Conservation (phyloP, 2,888 invertebrate genomes). For the Eupithecia dodoneata region DNA sequence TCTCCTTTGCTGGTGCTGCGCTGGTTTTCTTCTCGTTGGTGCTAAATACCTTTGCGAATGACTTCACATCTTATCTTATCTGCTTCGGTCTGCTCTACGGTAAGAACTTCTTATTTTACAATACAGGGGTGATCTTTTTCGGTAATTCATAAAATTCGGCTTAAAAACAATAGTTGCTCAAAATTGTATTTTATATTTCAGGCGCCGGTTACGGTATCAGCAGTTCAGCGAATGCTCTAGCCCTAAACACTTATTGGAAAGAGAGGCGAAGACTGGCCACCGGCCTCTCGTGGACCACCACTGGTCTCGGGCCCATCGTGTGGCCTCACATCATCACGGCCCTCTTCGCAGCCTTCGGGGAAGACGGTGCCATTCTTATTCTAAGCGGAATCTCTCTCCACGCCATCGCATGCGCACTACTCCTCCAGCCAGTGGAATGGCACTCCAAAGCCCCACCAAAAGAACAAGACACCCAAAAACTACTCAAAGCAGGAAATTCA, state of each 20-base stretch:
- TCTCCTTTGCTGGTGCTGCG: conserved; percentile 85
- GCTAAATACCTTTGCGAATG: conserved; percentile 85
- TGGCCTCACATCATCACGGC: conserved; percentile 88
- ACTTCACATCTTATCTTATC: conserved; percentile 86
- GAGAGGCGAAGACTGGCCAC: conserved; percentile 88
- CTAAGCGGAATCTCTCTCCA: conserved; percentile 88
- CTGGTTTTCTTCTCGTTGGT: conserved; percentile 85
- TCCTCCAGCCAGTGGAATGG: conserved; percentile 90
- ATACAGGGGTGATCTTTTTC: not conserved
- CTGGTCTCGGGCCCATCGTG: conserved; percentile 88
- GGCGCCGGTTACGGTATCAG: conserved; percentile 87
- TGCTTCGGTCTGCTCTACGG: conserved; percentile 88
- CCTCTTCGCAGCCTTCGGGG: conserved; percentile 85
- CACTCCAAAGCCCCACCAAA: conserved; percentile 82
- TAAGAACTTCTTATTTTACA: conserved; percentile 60
- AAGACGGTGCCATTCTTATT: conserved; percentile 87
- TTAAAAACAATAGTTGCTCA: not conserved
- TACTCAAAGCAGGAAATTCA: conserved; percentile 50
- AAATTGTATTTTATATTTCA: conserved; percentile 54
- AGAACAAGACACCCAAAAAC: conserved; percentile 60
- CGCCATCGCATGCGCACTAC: conserved; percentile 86
- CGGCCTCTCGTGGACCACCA: conserved; percentile 88
- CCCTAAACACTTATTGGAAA: conserved; percentile 90
- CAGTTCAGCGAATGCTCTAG: conserved; percentile 88
- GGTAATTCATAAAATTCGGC: not conserved